These are phyloP conservation scores for Phortica magna DNA, from an alignment of 2,888 invertebrate species.

Conservation along the genomic window DNA sequence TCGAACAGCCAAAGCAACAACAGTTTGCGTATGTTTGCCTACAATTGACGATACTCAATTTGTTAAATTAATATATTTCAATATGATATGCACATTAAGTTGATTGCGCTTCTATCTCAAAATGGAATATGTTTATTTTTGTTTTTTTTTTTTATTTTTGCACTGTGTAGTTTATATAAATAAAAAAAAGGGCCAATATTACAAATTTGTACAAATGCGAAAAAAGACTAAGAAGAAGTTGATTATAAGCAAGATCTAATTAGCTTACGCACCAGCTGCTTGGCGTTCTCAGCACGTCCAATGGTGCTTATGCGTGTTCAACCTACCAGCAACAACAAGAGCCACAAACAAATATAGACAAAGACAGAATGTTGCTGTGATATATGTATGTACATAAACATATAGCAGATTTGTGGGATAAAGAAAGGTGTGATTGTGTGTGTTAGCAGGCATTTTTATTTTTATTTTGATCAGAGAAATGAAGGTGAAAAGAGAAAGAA, in stretches of 20 bases:
- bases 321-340: too few species aligned
- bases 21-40: conserved; percentile 70
- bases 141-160: background rate
- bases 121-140: background rate
- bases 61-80: conserved; percentile 40
- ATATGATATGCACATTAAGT: background rate
- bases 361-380: too few species aligned
- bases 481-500: background rate
- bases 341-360: too few species aligned
- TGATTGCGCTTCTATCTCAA: background rate
- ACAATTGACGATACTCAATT: conserved; percentile 20
- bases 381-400: too few species aligned
- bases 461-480: conserved; percentile 8
- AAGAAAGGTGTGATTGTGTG: background rate
- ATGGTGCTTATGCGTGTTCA: too few species aligned
- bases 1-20: conserved; percentile 59
- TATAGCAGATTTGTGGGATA: background rate
- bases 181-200: background rate
- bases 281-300: too few species aligned
- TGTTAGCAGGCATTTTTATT: background rate
- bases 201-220: background rate
- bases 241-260: background rate
- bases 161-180: background rate
- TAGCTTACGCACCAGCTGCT: background rate
- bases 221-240: background rate